Conservation (phyloP, 64 coral and sea anemone genomes). For the Pocillopora damicornis region DNA sequence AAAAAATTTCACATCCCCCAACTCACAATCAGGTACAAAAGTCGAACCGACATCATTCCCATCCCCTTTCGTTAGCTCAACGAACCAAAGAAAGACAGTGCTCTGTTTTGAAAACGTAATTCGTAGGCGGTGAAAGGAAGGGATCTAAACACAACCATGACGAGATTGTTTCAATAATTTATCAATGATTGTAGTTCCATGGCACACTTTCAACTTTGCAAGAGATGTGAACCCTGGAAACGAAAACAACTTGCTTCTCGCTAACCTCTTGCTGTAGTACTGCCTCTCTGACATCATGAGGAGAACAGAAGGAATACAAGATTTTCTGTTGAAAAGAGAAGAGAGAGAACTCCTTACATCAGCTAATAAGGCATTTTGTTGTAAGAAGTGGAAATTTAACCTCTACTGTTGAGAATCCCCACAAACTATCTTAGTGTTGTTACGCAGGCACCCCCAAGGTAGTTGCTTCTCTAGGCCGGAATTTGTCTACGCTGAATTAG, state of each 20-base stretch:
- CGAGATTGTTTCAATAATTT: too few relatives aligned
- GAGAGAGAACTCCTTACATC: not conserved
- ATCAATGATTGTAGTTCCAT: not conserved
- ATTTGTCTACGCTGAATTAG: too few relatives aligned
- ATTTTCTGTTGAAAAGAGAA: slow-evolving; percentile 69
- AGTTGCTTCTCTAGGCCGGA: too few relatives aligned
- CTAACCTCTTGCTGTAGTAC: slow-evolving; percentile 90
- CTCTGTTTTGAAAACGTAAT: too few relatives aligned
- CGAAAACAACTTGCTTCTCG: not conserved
- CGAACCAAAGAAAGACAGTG: too few relatives aligned
- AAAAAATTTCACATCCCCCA: not conserved
- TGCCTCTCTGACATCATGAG: slow-evolving; percentile 94
- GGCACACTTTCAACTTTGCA: not conserved
- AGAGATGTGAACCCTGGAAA: not conserved
- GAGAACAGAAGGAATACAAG: slow-evolving; percentile 89
- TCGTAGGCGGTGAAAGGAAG: too few relatives aligned
- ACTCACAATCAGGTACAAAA: too few relatives aligned
- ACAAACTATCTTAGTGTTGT: not conserved
- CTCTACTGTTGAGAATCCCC: not conserved
- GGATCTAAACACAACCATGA: too few relatives aligned
- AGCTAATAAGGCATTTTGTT: not conserved
- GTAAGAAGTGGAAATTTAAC: not conserved
- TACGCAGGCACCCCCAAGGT: too few relatives aligned
- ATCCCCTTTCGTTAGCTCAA: too few relatives aligned
- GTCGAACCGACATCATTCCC: too few relatives aligned